These are phyloP conservation scores for Tyrannus savana DNA, from an alignment of 2,113 vertebrate genomes.

Conservation along the genomic window DNA sequence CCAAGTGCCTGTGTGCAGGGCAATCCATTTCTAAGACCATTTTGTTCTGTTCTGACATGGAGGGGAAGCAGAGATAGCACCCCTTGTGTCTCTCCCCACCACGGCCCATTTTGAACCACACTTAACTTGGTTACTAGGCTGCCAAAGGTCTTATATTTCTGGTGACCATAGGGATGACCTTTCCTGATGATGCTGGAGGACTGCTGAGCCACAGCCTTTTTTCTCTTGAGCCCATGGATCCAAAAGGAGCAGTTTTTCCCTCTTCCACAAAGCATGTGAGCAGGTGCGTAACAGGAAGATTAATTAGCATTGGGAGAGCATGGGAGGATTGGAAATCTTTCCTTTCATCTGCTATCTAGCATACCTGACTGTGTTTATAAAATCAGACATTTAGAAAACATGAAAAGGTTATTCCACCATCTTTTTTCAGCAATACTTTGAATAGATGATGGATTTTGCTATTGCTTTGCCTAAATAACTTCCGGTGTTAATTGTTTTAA, in stretches of 20 bases:
- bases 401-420: background rate
- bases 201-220: background rate
- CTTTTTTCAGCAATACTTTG: background rate
- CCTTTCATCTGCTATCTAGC: background rate
- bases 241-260: background rate
- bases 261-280: background rate
- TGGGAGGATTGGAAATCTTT: background rate
- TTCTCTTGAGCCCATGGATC: background rate
- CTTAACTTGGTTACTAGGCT: background rate
- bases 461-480: background rate
- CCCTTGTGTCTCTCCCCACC: background rate
- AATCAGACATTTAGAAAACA: background rate
- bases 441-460: background rate
- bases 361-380: background rate
- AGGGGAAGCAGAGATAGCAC: background rate
- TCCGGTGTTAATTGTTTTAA: background rate
- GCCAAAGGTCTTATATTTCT: background rate
- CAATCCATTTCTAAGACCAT: background rate
- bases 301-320: background rate
- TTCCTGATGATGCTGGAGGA: background rate
- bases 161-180: background rate
- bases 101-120: accelerated
- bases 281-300: background rate
- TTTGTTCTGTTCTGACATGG: background rate
- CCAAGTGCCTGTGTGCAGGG: accelerated